phyloP scores from a whole-genome alignment of 2,888 invertebrate species.

The Baccha elongata region DNA sequence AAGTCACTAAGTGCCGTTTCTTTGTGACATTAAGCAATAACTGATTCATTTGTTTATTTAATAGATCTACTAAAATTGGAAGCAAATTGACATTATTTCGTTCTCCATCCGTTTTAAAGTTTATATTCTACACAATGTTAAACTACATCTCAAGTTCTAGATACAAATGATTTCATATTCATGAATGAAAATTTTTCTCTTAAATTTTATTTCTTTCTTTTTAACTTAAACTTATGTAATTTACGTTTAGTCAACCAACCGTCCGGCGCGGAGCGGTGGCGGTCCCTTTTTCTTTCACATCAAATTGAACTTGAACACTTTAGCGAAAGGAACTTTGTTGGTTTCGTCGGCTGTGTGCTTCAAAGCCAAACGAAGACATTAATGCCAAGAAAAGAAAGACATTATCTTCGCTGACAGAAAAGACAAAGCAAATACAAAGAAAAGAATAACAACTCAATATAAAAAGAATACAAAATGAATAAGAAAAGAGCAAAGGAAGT shows the following conservation, averaged over 20 bases:
- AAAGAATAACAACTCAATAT: conserved; percentile 10
- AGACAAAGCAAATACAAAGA: background rate
- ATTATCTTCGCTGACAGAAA: conserved; percentile 4
- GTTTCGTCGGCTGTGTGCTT: conserved; percentile 13
- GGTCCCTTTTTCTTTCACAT: conserved; percentile 1
- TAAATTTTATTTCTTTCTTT: background rate
- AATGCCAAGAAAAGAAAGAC: conserved; percentile 27
- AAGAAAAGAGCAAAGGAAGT: conserved; percentile 51
- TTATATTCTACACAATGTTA: background rate
- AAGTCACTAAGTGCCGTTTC: too few species aligned
- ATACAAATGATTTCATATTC: conserved; percentile 34
- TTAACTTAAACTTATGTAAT: conserved; percentile 11
- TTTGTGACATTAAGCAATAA: too few species aligned
- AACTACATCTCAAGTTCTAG: background rate
- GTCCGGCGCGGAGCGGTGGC: too few species aligned
- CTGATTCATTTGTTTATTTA: too few species aligned
- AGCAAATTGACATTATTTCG: too few species aligned
- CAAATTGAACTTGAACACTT: conserved; percentile 16
- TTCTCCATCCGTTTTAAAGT: background rate
- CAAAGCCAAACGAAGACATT: conserved; percentile 19
- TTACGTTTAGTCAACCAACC: conserved; percentile 17
- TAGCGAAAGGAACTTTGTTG: background rate
- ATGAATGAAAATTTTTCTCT: conserved; percentile 63
- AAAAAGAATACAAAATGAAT: conserved; percentile 11
- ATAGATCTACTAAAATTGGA: too few species aligned